Conservation (phyloP, 1,140 invertebrate species). For the Brachionus rubens region DNA sequence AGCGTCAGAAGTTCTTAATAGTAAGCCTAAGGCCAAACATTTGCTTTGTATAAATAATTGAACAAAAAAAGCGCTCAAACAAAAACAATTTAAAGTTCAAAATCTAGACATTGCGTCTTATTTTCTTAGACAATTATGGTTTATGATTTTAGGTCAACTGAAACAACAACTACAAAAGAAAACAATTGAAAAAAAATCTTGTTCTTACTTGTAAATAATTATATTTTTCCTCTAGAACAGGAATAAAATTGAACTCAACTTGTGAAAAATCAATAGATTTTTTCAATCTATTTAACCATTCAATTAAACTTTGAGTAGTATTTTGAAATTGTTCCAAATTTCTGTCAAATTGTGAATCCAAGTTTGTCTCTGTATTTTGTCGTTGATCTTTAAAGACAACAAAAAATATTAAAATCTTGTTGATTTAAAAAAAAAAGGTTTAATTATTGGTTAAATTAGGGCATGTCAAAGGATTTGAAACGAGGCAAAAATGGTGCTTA, state of each 20-base stretch:
- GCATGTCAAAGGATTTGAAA: not conserved
- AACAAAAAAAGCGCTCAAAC: too few relatives aligned
- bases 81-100: too few relatives aligned
- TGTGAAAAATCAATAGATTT: conserved; percentile 16
- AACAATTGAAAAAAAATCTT: not conserved
- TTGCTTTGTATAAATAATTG: too few relatives aligned
- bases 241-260: not conserved
- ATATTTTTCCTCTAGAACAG: conserved; percentile 2
- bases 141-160: too few relatives aligned
- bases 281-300: conserved; percentile 9
- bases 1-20: too few relatives aligned
- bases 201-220: conserved; percentile 8
- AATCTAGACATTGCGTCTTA: too few relatives aligned
- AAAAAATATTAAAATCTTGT: not conserved
- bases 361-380: not conserved
- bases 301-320: not conserved
- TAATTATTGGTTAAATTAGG: not conserved
- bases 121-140: too few relatives aligned
- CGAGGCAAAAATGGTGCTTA: not conserved
- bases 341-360: not conserved
- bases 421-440: not conserved
- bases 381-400: not conserved
- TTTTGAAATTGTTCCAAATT: not conserved
- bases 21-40: too few relatives aligned
- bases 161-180: too few relatives aligned